Evolutionary conservation across 2,113 vertebrate genomes (phyloP).

Genomic region (Pimephales promelas): DNA sequence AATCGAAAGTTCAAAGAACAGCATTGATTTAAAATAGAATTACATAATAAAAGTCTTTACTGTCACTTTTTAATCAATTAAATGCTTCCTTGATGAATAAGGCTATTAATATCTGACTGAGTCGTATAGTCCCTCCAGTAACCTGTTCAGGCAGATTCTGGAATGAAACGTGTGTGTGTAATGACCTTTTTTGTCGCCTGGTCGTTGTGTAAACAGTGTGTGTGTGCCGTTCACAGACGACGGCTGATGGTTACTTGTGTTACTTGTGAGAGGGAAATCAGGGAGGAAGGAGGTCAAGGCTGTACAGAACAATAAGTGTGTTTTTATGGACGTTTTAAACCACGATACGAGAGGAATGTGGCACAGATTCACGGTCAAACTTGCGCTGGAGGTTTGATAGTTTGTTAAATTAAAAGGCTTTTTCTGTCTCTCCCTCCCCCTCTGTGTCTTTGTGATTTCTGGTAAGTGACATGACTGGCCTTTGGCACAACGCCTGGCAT

Average conservation of each 20-base stretch:
- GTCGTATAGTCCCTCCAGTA: background rate
- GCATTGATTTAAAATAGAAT: too few species aligned
- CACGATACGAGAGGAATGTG: background rate
- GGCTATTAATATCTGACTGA: too few species aligned
- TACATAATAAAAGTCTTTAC: too few species aligned
- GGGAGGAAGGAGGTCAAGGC: background rate
- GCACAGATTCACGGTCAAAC: background rate
- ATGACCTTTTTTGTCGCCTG: background rate
- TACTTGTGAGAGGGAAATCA: conserved; percentile 24
- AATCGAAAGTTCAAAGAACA: too few species aligned
- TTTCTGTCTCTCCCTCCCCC: conserved; percentile 63
- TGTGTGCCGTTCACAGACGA: conserved; percentile 11
- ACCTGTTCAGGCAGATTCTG: conserved; percentile 1
- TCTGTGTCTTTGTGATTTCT: conserved; percentile 70
- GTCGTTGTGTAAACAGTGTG: conserved; percentile 38
- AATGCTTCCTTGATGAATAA: too few species aligned
- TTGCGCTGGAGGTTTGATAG: conserved; percentile 61
- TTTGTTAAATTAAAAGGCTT: conserved; percentile 61
- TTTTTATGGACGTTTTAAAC: background rate
- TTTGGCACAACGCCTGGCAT: conserved; percentile 78
- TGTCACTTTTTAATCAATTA: too few species aligned
- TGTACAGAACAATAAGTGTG: background rate
- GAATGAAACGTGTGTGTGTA: background rate
- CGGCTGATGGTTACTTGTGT: conserved; percentile 26
- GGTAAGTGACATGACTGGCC: conserved; percentile 80